Percentiles rank a stretch among this genome's conserved stretches.
Conservation (phyloP, 2,113 vertebrate species). For the Willisornis vidua region DNA sequence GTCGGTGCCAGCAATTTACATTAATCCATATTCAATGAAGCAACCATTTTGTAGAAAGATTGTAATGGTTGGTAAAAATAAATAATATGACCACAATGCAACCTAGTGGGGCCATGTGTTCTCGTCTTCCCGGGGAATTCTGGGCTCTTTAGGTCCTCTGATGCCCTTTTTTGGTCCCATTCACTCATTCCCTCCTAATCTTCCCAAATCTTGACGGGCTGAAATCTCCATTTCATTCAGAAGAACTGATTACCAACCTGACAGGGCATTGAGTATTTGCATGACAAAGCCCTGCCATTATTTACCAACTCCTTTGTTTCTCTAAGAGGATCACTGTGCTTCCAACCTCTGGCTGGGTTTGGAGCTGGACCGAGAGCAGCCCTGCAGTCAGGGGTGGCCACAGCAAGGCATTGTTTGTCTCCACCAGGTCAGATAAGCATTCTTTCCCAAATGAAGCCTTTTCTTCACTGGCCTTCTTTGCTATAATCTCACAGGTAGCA, state of each 20-base stretch:
- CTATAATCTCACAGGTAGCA: constrained; percentile 59
- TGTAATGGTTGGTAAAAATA: constrained; percentile 16
- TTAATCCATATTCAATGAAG: constrained; percentile 58
- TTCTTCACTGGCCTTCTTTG: constrained; percentile 36
- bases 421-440: constrained; percentile 52
- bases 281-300: not conserved
- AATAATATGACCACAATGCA: not conserved
- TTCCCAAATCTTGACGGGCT: not conserved
- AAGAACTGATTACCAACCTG: not conserved
- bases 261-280: not conserved
- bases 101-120: not conserved
- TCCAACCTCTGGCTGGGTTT: not conserved
- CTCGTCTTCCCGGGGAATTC: not conserved
- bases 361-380: not conserved
- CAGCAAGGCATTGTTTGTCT: constrained; percentile 17
- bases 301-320: constrained; percentile 11
- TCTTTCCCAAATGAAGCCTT: constrained; percentile 55
- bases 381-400: not conserved
- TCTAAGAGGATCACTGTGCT: not conserved
- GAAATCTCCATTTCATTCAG: not conserved
- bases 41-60: constrained; percentile 45
- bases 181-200: not conserved
- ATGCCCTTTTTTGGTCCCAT: not conserved
- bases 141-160: not conserved
- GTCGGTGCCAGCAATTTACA: constrained; percentile 64